These are phyloP conservation scores for Heliconius erato DNA, from an alignment of 2,888 invertebrate species.

Conservation along the genomic window DNA sequence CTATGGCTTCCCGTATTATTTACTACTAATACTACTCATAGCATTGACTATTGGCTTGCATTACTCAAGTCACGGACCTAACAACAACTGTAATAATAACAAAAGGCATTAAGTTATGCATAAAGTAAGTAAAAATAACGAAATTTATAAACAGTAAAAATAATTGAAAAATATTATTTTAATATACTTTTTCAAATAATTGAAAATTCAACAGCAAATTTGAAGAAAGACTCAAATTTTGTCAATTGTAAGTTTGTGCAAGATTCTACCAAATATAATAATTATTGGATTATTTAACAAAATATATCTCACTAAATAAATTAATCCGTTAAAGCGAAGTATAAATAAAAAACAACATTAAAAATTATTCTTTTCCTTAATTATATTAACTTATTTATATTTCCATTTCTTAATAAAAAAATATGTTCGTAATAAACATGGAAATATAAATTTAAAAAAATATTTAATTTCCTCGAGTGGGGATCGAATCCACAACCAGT, in stretches of 20 bases:
- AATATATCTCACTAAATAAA: too few relatives aligned
- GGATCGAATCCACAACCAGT: too few relatives aligned
- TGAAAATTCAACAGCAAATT: background rate
- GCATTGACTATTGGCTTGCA: slow-evolving; percentile 20
- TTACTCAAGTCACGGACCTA: slow-evolving; percentile 12
- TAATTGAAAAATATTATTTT: background rate
- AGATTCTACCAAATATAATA: too few relatives aligned
- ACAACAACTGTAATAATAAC: slow-evolving; percentile 10
- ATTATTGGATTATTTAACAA: background rate
- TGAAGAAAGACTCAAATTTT: background rate
- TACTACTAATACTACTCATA: slow-evolving; percentile 28
- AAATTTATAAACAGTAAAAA: background rate
- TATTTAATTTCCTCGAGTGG: too few relatives aligned
- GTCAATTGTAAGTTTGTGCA: too few relatives aligned
- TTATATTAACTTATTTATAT: too few relatives aligned
- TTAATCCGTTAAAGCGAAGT: too few relatives aligned
- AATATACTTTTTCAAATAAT: background rate
- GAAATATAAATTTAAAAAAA: too few relatives aligned
- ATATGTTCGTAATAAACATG: too few relatives aligned
- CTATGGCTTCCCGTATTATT: slow-evolving; percentile 34
- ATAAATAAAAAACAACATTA: too few relatives aligned
- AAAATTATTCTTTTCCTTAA: too few relatives aligned
- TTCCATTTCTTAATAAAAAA: too few relatives aligned
- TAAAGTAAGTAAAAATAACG: background rate
- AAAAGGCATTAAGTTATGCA: background rate